Evolutionary conservation across 2,797 vertebrate species (phyloP), one percentile per base, ranked within the genome.

Genomic region (Acipenser oxyrinchus): DNA sequence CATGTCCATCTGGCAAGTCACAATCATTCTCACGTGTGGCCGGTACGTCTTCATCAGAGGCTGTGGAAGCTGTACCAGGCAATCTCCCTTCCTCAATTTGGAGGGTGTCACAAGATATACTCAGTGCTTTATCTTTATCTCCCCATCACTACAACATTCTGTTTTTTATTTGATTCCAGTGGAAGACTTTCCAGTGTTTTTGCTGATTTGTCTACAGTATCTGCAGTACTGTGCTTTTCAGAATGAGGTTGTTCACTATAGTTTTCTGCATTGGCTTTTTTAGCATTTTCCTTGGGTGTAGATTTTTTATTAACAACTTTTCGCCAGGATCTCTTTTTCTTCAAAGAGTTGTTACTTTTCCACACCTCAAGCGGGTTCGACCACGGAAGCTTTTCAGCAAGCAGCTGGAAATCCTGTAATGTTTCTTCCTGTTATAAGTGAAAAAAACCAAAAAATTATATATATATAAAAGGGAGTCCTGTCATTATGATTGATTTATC

Each of bases 331-430:
- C 93, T 95, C 65, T 82, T 96, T 81, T 97, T 98, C 81, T 97
- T 99, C 9, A 96, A 76, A 65, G 79, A 85, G 72, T 89, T 85
- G 76, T 99, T 99, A 13, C 91, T 77, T 68, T 90, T 92, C 97
- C 96, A 99, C 23, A 96, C 88, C 79, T 89, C 88, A 65, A 99
- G 77, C 0, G 95, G 90, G 49, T 87, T 69, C 0, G 78, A 79
- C 96, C 97, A 98, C 23, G 91, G 84, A 37, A 99, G 88, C 18
- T 85, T 85, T 64, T 88, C 84, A 73, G 91, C 94, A 63, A 99
- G 85, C 68, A 89, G 79, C 85, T 92, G 86, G 76, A 98, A 80
- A 76, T 96, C 94, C 66, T 79, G 83, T 72, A 98, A 69, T n/a
- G 92, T 88, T 68, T 94, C 94, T 83, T 97, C 95, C 97, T 99